Percentiles rank a stretch among this genome's conserved stretches.
Evolutionary conservation across 1,140 invertebrate species (phyloP).

Genomic region (Ceratosolen fusciceps): DNA sequence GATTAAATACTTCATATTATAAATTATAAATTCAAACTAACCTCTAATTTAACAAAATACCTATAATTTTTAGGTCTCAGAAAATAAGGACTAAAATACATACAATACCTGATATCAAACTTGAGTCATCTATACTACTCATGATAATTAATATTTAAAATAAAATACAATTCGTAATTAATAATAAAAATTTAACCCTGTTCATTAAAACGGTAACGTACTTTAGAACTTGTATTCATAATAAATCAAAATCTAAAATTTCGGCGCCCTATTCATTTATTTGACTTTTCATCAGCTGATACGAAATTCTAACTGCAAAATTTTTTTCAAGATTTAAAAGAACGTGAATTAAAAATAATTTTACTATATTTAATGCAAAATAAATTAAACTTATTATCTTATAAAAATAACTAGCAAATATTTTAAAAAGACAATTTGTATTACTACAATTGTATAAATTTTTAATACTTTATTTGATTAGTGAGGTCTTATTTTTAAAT

Average conservation of each 20-base stretch:
- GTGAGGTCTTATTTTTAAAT: no score
- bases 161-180: not conserved
- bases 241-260: not conserved
- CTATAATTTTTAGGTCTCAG: not conserved
- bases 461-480: no score
- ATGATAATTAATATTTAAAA: conserved; percentile 37
- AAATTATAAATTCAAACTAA: conserved; percentile 17
- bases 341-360: no score
- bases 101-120: conserved; percentile 55
- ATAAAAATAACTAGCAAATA: no score
- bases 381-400: no score
- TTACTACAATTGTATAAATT: no score
- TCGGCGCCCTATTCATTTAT: not conserved
- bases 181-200: not conserved
- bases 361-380: no score
- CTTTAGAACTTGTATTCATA: not conserved
- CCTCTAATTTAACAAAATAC: not conserved
- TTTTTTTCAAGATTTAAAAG: no score
- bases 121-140: conserved; percentile 54
- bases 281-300: not conserved
- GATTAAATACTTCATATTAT: not conserved
- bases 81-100: not conserved
- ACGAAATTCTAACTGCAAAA: no score
- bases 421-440: no score
- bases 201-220: not conserved